Percentiles rank a stretch among this genome's conserved stretches.
phyloP scores from a whole-genome alignment of 2,888 invertebrate genomes.

The Trissoscelio sp. region DNA sequence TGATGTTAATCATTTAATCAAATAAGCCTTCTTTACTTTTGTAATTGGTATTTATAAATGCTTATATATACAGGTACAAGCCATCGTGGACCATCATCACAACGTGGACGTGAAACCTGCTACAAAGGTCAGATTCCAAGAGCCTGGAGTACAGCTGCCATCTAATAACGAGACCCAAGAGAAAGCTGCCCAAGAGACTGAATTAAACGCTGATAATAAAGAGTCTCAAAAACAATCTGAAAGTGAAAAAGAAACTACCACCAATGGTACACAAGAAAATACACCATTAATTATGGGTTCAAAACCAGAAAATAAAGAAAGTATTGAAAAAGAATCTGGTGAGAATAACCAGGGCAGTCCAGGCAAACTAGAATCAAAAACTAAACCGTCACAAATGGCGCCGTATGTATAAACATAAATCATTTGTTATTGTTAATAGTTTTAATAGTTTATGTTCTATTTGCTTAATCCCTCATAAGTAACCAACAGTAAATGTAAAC shows the following conservation, averaged over 20 bases:
- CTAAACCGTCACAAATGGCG: conserved; percentile 85
- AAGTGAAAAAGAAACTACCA: conserved; percentile 50
- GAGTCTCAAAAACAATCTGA: conserved; percentile 55
- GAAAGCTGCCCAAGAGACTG: conserved; percentile 75
- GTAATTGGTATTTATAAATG: not conserved
- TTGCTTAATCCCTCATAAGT: too few relatives aligned
- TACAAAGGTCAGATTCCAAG: conserved; percentile 94
- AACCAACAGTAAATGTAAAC: too few relatives aligned
- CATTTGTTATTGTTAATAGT: too few relatives aligned
- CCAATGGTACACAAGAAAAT: conserved; percentile 80
- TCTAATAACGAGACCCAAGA: conserved; percentile 78
- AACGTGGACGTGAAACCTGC: conserved; percentile 89
- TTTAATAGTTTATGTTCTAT: too few relatives aligned
- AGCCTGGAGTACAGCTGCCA: conserved; percentile 84
- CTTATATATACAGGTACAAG: conserved; percentile 90
- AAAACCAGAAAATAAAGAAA: conserved; percentile 79
- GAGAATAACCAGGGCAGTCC: conserved; percentile 81
- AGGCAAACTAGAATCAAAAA: conserved; percentile 85
- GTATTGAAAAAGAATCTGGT: conserved; percentile 79
- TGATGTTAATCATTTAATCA: conserved; percentile 56
- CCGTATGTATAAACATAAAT: conserved; percentile 84
- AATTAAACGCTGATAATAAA: conserved; percentile 78
- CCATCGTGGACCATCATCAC: conserved; percentile 95
- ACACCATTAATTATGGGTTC: conserved; percentile 75
- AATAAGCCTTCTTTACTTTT: not conserved